phyloP scores from a whole-genome alignment of 2,797 vertebrate species.

The Varecia variegata region DNA sequence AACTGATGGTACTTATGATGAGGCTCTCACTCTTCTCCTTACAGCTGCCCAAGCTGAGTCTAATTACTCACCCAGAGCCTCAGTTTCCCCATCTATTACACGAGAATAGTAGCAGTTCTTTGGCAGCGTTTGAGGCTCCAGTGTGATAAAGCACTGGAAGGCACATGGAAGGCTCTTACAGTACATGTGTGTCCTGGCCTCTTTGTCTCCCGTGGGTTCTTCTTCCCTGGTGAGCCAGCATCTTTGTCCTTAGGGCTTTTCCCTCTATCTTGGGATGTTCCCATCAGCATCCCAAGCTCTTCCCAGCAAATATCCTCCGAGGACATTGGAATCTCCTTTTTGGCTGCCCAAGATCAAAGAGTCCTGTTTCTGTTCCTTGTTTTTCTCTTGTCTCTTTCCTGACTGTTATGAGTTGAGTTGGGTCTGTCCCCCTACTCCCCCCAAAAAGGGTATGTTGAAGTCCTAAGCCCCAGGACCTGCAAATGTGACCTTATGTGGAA shows the following conservation, averaged over 20 bases:
- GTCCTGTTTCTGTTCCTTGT: neutral
- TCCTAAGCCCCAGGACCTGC: neutral
- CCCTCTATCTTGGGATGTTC: neutral
- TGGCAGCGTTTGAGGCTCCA: neutral
- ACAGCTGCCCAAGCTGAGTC: neutral
- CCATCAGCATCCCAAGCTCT: neutral
- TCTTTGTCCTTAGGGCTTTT: neutral
- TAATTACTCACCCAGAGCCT: neutral
- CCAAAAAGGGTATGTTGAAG: neutral
- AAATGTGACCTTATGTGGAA: neutral
- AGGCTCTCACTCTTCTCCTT: neutral
- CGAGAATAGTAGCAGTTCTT: neutral
- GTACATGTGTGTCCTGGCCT: rapidly evolving
- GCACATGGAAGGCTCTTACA: neutral
- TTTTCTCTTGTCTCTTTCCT: neutral
- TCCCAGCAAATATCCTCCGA: neutral
- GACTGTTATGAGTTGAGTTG: neutral
- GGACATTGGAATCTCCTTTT: neutral
- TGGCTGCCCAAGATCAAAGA: neutral
- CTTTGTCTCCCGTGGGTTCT: neutral
- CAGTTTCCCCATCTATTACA: neutral
- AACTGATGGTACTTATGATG: neutral
- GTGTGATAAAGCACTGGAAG: neutral
- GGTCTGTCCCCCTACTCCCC: neutral
- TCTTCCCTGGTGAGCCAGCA: too few species aligned